Percentiles rank a stretch among this genome's conserved stretches.
Evolutionary conservation across 23 tunicate genomes (phyloP).

Genomic region (Halocynthia aurantium): DNA sequence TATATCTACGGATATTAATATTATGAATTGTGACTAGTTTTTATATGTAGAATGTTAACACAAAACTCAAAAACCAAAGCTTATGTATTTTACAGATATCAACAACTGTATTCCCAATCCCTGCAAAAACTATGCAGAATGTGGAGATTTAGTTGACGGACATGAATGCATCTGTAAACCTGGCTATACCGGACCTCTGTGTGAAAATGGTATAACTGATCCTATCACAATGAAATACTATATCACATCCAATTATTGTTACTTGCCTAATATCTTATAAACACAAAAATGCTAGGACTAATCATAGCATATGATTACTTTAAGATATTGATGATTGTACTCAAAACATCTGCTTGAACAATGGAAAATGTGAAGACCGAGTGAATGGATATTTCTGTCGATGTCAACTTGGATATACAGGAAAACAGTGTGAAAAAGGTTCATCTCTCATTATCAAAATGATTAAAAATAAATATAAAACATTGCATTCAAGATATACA

Average conservation of each 20-base stretch:
- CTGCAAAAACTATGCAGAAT: constrained; percentile 68
- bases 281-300: too few relatives aligned
- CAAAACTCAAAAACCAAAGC: too few relatives aligned
- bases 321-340: constrained; percentile 3
- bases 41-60: too few relatives aligned
- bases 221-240: not conserved
- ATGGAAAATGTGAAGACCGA: not conserved
- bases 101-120: constrained; percentile 24
- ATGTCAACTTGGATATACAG: constrained; percentile 4
- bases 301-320: not conserved
- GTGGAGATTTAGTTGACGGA: constrained; percentile 24
- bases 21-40: too few relatives aligned
- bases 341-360: not conserved
- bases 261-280: too few relatives aligned
- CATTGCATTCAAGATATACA: too few relatives aligned
- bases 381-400: not conserved
- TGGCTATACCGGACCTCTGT: constrained; percentile 34
- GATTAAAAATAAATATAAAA: too few relatives aligned
- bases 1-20: too few relatives aligned
- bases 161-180: constrained; percentile 39
- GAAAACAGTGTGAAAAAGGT: not conserved
- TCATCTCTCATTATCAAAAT: too few relatives aligned
- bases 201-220: not conserved
- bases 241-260: not conserved
- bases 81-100: not conserved